Base-by-base conservation (phyloP, 2,888 invertebrate species). In the Alcis repandata region DNA sequence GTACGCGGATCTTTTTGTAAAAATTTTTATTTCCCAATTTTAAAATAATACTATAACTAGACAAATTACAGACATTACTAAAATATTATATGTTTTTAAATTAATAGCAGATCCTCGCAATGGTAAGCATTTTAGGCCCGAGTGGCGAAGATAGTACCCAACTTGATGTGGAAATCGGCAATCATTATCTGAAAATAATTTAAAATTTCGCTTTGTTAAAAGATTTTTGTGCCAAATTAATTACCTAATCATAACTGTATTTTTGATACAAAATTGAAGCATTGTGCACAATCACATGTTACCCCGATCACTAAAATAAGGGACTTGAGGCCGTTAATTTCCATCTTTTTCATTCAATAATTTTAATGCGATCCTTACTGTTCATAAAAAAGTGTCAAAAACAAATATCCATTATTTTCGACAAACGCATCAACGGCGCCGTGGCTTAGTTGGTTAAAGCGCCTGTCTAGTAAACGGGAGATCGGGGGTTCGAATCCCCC, bases 161-260 rank as follows among this genome's bases (percentile, higher is more conserved):
- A 96, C 94, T 89, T 96, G 95, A 77, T 95, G 94, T 32, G 96
- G 95, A 75, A 93, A 92, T 60, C 95, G 94, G 78, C 96, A 96
- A 64, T 95, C 95, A 51, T 93, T 92, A 87, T 96, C 96, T 96
- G 90, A 68, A 74, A 80, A 10, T 11, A 56, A 73, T 69, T 38
- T 32, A 54, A 17, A 1, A 15, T 17, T 15, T 10, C 27, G 9
- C 38, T 51, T 20, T 11, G 13, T 6, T 19, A 6, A n/a, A n/a
- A n/a, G 27, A 27, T 27, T 27, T 27, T 27, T n/a, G n/a, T n/a
- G n/a, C n/a, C n/a, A n/a, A 27, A 27, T 27, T 27, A 27, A 27
- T 27, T 27, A 27, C 27, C 6, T 27, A 4, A 27, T 27, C 6
- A 4, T 27, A 27, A 27, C n/a, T n/a, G n/a, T n/a, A n/a, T n/a